A percentile compares a stretch with the other conserved stretches of the same genome.
These are phyloP conservation scores for Lamproptera curius DNA, from an alignment of 2,888 invertebrate species.

Conservation along the genomic window DNA sequence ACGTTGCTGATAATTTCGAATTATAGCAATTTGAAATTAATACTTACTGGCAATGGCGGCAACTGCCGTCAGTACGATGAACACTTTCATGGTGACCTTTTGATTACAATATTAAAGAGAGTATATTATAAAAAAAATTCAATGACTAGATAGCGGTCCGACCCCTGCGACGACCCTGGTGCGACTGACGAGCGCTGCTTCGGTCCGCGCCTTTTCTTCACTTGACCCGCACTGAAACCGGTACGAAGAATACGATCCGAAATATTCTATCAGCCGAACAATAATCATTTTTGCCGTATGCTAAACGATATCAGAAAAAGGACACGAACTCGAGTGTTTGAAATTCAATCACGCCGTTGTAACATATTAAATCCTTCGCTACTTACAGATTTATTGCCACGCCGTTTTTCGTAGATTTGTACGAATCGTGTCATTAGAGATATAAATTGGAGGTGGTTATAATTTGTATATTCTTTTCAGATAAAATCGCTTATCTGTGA, in stretches of 20 bases:
- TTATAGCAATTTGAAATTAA: background rate
- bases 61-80: constrained; percentile 67
- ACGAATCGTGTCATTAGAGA: too few species aligned
- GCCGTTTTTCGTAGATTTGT: too few species aligned
- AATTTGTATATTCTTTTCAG: too few species aligned
- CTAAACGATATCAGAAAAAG: constrained; percentile 22
- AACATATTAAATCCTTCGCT: too few species aligned
- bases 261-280: constrained; percentile 58
- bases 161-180: constrained; percentile 64
- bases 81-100: constrained; percentile 74
- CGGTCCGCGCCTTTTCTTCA: constrained; percentile 73
- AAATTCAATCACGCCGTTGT: too few species aligned
- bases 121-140: constrained; percentile 44
- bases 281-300: constrained; percentile 47
- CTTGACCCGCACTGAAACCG: constrained; percentile 59
- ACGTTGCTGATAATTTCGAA: too few species aligned
- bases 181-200: constrained; percentile 60
- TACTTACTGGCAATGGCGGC: constrained; percentile 71
- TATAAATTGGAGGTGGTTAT: too few species aligned
- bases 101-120: constrained; percentile 45
- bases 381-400: too few species aligned
- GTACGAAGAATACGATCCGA: constrained; percentile 63
- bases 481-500: too few species aligned
- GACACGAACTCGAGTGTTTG: background rate
- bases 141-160: constrained; percentile 74